Conservation (phyloP, 2,888 invertebrate species). For the Metellina segmentata region DNA sequence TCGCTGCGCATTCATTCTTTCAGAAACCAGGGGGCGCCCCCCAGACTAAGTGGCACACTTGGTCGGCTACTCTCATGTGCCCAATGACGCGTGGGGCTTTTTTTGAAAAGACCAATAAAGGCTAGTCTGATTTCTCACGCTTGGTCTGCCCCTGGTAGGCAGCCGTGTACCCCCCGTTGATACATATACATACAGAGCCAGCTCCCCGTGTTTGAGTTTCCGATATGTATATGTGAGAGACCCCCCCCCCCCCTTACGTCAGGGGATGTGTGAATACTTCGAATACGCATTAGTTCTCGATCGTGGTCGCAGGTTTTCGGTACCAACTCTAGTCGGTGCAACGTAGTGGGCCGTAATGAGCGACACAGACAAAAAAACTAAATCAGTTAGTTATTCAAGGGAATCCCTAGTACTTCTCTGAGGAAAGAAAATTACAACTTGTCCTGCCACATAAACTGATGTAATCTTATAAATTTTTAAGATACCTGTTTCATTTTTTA, state of each 20-base stretch:
- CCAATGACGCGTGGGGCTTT: conserved; percentile 67
- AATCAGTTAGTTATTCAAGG: too few species aligned
- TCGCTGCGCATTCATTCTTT: conserved; percentile 57
- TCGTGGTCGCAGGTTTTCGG: not conserved
- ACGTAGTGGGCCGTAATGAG: too few species aligned
- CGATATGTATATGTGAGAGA: conserved; percentile 50
- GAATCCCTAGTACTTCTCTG: too few species aligned
- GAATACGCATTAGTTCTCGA: not conserved
- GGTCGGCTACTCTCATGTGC: conserved; percentile 50
- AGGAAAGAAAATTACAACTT: too few species aligned
- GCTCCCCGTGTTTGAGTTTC: conserved; percentile 41
- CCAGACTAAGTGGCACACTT: conserved; percentile 61
- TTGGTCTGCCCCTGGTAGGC: conserved; percentile 54
- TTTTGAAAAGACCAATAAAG: conserved; percentile 75
- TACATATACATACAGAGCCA: conserved; percentile 11
- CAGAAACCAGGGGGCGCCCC: conserved; percentile 7
- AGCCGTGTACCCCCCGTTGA: conserved; percentile 4
- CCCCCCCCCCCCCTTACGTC: not conserved
- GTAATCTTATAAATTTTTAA: too few species aligned
- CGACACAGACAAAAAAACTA: too few species aligned
- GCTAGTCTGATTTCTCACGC: conserved; percentile 72
- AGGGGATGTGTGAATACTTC: not conserved
- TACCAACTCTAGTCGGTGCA: too few species aligned
- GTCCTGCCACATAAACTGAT: too few species aligned
- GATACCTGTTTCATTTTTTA: too few species aligned